Evolutionary conservation across 1,140 invertebrate genomes (phyloP).

Genomic region (Yoshiicerus persimilis): DNA sequence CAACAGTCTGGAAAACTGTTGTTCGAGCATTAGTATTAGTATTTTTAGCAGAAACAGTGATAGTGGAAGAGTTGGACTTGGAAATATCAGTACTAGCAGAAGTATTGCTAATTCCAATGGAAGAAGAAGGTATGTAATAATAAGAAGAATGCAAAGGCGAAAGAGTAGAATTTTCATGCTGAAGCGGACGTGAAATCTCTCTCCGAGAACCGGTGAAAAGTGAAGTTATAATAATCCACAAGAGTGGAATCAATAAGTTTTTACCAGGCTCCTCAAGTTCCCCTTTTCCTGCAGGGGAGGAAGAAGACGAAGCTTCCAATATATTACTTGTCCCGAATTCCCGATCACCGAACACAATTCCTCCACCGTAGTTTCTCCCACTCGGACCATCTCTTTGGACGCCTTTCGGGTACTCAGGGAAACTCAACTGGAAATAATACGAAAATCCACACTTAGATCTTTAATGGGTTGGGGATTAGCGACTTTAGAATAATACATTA

Average conservation of each 20-base stretch:
- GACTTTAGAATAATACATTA: neutral
- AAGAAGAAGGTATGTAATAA: neutral
- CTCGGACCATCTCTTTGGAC: neutral
- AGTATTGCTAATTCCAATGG: neutral
- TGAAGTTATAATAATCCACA: slow-evolving; percentile 29
- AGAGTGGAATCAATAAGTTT: slow-evolving; percentile 36
- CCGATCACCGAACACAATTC: too few species aligned
- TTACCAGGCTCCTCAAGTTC: neutral
- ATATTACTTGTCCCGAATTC: neutral
- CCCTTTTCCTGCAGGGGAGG: neutral
- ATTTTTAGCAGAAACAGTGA: neutral
- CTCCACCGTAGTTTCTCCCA: neutral
- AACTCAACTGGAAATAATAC: neutral
- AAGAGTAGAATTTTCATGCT: slow-evolving; percentile 2
- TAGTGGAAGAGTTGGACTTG: neutral
- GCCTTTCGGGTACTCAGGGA: neutral
- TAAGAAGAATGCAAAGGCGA: neutral
- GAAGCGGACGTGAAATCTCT: neutral
- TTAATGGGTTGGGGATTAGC: neutral
- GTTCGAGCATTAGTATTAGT: neutral
- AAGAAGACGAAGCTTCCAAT: neutral
- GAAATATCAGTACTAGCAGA: neutral
- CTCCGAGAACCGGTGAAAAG: neutral
- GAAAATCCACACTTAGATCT: neutral
- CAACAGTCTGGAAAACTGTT: neutral